Evolutionary conservation across 2,888 invertebrate genomes (phyloP).

Genomic region (Bursaphelenchus okinawaensis): DNA sequence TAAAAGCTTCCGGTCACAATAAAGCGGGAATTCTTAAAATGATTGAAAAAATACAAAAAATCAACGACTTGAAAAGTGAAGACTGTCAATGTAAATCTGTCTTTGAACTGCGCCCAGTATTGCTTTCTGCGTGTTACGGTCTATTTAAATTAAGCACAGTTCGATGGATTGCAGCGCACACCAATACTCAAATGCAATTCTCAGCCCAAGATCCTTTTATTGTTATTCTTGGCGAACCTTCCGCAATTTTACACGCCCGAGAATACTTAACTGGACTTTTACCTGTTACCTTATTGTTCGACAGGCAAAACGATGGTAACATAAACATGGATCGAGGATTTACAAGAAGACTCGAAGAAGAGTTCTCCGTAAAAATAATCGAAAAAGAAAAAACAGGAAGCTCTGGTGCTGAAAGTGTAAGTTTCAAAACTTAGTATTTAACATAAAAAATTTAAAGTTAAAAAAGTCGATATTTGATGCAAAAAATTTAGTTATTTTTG

Average conservation of each 20-base stretch:
- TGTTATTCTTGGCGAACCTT: slow-evolving; percentile 32
- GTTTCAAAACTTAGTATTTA: neutral
- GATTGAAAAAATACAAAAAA: neutral
- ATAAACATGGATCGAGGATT: neutral
- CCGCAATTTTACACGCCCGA: slow-evolving; percentile 32
- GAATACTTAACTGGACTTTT: slow-evolving; percentile 36
- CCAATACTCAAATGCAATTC: slow-evolving; percentile 36
- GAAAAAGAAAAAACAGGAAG: slow-evolving; percentile 30
- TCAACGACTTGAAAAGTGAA: neutral
- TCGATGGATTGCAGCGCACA: slow-evolving; percentile 32
- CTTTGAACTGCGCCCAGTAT: slow-evolving; percentile 27
- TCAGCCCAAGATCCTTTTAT: slow-evolving; percentile 30
- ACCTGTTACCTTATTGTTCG: slow-evolving; percentile 31
- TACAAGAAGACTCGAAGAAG: slow-evolving; percentile 19
- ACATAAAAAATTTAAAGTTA: neutral
- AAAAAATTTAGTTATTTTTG: slow-evolving; percentile 20
- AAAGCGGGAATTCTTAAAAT: neutral
- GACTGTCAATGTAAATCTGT: slow-evolving; percentile 23
- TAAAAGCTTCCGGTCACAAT: slow-evolving; percentile 2
- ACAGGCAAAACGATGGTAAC: slow-evolving; percentile 6
- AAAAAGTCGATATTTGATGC: slow-evolving; percentile 3
- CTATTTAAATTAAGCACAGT: slow-evolving; percentile 27
- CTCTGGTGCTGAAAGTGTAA: slow-evolving; percentile 12
- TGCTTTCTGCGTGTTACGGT: slow-evolving; percentile 22
- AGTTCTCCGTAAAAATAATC: slow-evolving; percentile 28